A percentile compares a stretch with the other conserved stretches of the same genome.
These are phyloP conservation scores for Salvelinus fontinalis DNA, from an alignment of 2,113 vertebrate genomes.

Conservation along the genomic window DNA sequence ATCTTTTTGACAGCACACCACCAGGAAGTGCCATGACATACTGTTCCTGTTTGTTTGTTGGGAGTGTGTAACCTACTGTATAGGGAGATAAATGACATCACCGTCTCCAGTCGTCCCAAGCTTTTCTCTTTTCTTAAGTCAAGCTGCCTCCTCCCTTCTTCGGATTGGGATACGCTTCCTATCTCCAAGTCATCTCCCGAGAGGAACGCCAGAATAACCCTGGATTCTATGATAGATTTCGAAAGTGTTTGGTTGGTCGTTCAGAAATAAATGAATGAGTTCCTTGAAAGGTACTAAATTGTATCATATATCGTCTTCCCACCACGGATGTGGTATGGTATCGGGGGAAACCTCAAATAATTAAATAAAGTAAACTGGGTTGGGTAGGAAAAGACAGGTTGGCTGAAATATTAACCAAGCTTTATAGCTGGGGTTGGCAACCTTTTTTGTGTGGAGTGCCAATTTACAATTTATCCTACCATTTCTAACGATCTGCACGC, in stretches of 20 bases:
- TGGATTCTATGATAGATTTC: slow-evolving; percentile 33
- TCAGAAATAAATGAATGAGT: slow-evolving; percentile 50
- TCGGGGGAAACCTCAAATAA: slow-evolving; percentile 61
- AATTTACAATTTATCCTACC: no score
- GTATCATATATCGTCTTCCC: slow-evolving; percentile 67
- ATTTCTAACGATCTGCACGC: no score
- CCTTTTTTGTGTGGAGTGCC: no score
- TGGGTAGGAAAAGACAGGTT: slow-evolving; percentile 54
- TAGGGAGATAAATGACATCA: slow-evolving; percentile 47
- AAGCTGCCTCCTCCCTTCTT: background rate
- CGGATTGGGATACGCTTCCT: background rate
- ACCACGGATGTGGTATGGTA: slow-evolving; percentile 48
- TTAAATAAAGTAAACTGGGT: slow-evolving; percentile 72
- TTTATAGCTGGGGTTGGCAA: background rate
- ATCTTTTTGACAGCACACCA: slow-evolving; percentile 1
- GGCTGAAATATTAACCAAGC: slow-evolving; percentile 77
- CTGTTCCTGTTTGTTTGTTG: slow-evolving; percentile 41
- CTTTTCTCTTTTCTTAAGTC: slow-evolving; percentile 14
- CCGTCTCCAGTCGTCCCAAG: background rate
- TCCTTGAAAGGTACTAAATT: slow-evolving; percentile 69
- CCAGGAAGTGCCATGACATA: slow-evolving; percentile 18
- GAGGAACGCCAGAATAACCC: background rate
- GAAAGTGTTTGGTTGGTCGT: slow-evolving; percentile 45
- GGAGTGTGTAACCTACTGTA: slow-evolving; percentile 2
- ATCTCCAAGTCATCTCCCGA: background rate